Evolutionary conservation across 2,888 invertebrate species (phyloP).

Genomic region (Leptopterna dolabrata): DNA sequence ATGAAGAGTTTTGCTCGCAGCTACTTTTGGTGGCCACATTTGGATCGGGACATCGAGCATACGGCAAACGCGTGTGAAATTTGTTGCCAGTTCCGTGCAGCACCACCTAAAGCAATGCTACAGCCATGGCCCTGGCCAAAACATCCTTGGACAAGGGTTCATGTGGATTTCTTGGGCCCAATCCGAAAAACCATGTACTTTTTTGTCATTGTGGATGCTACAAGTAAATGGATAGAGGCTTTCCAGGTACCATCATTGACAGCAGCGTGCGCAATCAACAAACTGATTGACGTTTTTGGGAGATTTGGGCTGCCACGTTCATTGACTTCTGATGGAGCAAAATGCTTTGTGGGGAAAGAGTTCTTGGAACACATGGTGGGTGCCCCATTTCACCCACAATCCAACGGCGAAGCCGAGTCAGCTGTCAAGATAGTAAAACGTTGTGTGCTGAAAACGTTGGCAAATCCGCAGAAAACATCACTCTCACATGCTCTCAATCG

Average conservation of each 20-base stretch:
- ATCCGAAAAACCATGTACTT: not conserved
- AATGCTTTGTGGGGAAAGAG: too few relatives aligned
- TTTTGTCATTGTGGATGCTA: slow-evolving; percentile 40
- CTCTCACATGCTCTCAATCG: not conserved
- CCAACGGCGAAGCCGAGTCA: slow-evolving; percentile 44
- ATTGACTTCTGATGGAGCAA: not conserved
- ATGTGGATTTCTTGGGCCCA: too few relatives aligned
- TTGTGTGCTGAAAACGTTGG: not conserved
- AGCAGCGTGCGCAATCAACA: not conserved
- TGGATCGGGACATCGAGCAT: slow-evolving; percentile 26
- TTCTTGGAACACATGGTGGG: too few relatives aligned
- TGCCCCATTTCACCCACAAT: too few relatives aligned
- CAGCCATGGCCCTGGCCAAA: too few relatives aligned
- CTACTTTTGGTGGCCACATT: slow-evolving; percentile 35
- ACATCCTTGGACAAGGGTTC: too few relatives aligned
- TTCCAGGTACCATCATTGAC: too few relatives aligned
- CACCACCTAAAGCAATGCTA: not conserved
- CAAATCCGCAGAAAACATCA: not conserved
- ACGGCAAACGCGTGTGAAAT: not conserved
- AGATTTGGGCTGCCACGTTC: not conserved
- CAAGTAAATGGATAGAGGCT: slow-evolving; percentile 38
- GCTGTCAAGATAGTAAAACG: slow-evolving; percentile 33
- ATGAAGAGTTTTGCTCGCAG: slow-evolving; percentile 17
- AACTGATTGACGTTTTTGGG: not conserved
- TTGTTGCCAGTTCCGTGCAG: not conserved